A percentile compares a stretch with the other conserved stretches of the same genome.
These are phyloP conservation scores for Tribolium madens DNA, from an alignment of 1,140 invertebrate genomes.

Conservation along the genomic window DNA sequence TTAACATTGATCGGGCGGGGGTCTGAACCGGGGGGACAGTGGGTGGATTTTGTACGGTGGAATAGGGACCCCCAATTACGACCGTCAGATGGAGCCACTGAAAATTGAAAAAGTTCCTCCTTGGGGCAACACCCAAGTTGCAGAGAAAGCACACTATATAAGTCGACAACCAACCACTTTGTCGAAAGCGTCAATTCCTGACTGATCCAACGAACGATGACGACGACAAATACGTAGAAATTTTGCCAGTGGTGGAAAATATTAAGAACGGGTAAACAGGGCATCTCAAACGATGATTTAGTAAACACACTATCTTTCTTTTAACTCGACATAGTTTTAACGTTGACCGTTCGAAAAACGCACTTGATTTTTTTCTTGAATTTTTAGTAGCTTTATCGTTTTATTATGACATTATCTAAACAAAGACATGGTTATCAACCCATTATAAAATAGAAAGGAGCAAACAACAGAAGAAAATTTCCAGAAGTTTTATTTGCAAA, in stretches of 20 bases:
- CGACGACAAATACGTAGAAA: conserved; percentile 18
- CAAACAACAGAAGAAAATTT: neutral
- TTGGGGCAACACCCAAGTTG: conserved; percentile 41
- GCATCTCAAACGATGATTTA: conserved; percentile 2
- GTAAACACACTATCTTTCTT: too few relatives aligned
- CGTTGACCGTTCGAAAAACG: neutral
- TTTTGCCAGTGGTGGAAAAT: conserved; percentile 11
- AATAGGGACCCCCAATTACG: conserved; percentile 54
- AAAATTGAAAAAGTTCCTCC: conserved; percentile 56
- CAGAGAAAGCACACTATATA: conserved; percentile 26
- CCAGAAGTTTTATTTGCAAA: neutral
- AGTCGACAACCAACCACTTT: conserved; percentile 16
- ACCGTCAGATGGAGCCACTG: conserved; percentile 57
- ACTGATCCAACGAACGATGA: conserved; percentile 22
- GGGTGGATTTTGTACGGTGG: conserved; percentile 34
- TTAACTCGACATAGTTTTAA: neutral
- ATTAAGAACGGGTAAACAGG: neutral
- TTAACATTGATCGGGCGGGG: conserved; percentile 57
- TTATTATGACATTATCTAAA: conserved; percentile 13
- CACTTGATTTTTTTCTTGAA: neutral
- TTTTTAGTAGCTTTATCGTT: neutral
- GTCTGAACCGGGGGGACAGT: conserved; percentile 33
- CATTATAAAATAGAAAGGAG: neutral
- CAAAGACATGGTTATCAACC: neutral
- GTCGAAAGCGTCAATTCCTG: conserved; percentile 27